These are phyloP conservation scores for Megathymus violae DNA, from an alignment of 1,140 invertebrate genomes.

Conservation along the genomic window DNA sequence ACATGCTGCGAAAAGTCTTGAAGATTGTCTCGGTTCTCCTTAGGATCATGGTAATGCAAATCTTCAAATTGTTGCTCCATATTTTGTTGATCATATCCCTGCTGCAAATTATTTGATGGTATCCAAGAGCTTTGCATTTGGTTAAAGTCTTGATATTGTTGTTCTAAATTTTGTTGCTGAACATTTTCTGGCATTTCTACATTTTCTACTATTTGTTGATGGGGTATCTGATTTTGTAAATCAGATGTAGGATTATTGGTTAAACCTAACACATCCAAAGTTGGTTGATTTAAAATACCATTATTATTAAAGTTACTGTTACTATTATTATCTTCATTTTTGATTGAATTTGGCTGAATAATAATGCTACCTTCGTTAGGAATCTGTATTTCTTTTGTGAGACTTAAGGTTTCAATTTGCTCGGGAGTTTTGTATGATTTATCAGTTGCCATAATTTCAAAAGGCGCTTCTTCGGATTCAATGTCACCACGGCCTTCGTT, in stretches of 20 bases:
- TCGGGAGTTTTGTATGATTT: slow-evolving; percentile 41
- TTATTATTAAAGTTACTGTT: too few relatives aligned
- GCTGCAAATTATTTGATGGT: slow-evolving; percentile 1
- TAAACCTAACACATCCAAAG: background rate
- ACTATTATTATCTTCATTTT: slow-evolving; percentile 4
- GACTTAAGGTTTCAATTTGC: slow-evolving; percentile 47
- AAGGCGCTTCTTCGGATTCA: slow-evolving; percentile 43
- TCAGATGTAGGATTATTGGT: background rate
- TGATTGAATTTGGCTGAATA: background rate
- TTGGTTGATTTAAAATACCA: slow-evolving; percentile 13
- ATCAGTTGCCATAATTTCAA: slow-evolving; percentile 4
- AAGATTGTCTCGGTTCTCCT: slow-evolving; percentile 1
- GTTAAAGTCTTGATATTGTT: slow-evolving; percentile 38
- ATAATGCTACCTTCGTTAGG: slow-evolving; percentile 6
- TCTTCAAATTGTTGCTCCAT: slow-evolving; percentile 34
- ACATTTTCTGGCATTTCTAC: slow-evolving; percentile 19
- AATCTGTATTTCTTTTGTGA: slow-evolving; percentile 23
- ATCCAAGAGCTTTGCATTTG: slow-evolving; percentile 30
- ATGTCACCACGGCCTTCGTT: slow-evolving; percentile 55
- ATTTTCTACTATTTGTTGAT: slow-evolving; percentile 9
- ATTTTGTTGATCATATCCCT: slow-evolving; percentile 35
- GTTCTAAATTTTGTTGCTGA: slow-evolving; percentile 44
- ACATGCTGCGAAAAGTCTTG: slow-evolving; percentile 4
- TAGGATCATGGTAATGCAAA: slow-evolving; percentile 19
- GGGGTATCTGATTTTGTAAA: background rate